phyloP scores from a whole-genome alignment of 2,113 vertebrate species.

The Muscicapa adusta region DNA sequence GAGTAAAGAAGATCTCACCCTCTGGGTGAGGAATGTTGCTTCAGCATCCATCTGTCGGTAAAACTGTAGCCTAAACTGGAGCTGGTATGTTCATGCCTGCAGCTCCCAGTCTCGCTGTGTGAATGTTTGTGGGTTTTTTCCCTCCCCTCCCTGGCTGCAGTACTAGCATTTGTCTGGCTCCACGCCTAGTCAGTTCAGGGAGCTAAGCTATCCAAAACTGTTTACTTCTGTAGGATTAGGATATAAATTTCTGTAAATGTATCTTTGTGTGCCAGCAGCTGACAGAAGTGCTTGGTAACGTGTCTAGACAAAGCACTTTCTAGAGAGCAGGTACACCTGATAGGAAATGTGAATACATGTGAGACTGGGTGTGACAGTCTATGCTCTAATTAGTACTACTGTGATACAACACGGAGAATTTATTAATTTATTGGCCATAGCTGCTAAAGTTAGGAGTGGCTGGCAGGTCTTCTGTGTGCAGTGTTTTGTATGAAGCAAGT shows the following conservation, averaged over 20 bases:
- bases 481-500: background rate
- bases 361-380: background rate
- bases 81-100: background rate
- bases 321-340: background rate
- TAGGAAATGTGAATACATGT: background rate
- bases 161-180: background rate
- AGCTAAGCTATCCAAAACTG: background rate
- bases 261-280: background rate
- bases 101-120: background rate
- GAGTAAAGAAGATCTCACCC: background rate
- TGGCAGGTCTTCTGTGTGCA: background rate
- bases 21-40: background rate
- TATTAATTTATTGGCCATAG: background rate
- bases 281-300: background rate
- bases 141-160: background rate
- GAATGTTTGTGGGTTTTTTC: background rate
- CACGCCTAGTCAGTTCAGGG: background rate
- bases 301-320: slow-evolving; percentile 26
- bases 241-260: background rate
- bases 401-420: background rate
- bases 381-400: background rate
- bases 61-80: background rate
- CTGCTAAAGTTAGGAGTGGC: background rate
- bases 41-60: background rate
- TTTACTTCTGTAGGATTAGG: background rate